Evolutionary conservation across 2,888 invertebrate species (phyloP), one percentile per base, ranked within the genome.

Genomic region (Gnatocerus cornutus): DNA sequence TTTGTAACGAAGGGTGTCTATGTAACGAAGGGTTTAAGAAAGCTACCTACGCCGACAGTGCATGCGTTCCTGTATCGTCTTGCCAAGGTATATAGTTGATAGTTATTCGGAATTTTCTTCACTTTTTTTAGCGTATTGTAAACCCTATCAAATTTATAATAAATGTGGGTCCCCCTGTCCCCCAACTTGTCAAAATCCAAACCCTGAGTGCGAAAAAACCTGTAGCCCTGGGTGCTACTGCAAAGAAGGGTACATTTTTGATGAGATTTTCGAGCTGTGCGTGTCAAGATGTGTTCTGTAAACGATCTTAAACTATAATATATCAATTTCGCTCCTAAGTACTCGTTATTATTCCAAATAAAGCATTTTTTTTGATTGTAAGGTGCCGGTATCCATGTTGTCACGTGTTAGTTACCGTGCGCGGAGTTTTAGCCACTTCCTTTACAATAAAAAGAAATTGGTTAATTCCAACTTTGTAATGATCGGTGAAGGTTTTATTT

Each of bases 91-190:
- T 21, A 21, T 21, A 21, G 2, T 21, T 7, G 3, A n/a, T 10
- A 13, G 14, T 6, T 45, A 48, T 48, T 21, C 16, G 13, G 7
- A 5, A 4, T 10, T 13, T 45, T 13, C 8, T 12, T 45, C 13
- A 45, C 1, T 46, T 46, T 9, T 50, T 50, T 8, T 27, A 50
- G 48, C n/a, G 3, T 50, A 50, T 10, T 50, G 48, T 50, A n/a
- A 16, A 50, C 27, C 27, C 0, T 27, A 27, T 29, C 48, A 50
- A 50, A 7, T 16, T 2, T 50, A 29, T 10, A 27, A 29, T 5
- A 29, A 50, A 29, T 50, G 48, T n/a, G 48, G 48, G 0, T 50
- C 48, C 5, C 27, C 48, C n/a, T 50, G 48, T 29, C 48, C 48
- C 0, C 29, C 48, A n/a, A 50, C 48, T 29, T 50, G 48, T 10